Evolutionary conservation across 30 jellyfish, hydroid and myxozoan genomes (phyloP).

Genomic region (Pelagia noctiluca): DNA sequence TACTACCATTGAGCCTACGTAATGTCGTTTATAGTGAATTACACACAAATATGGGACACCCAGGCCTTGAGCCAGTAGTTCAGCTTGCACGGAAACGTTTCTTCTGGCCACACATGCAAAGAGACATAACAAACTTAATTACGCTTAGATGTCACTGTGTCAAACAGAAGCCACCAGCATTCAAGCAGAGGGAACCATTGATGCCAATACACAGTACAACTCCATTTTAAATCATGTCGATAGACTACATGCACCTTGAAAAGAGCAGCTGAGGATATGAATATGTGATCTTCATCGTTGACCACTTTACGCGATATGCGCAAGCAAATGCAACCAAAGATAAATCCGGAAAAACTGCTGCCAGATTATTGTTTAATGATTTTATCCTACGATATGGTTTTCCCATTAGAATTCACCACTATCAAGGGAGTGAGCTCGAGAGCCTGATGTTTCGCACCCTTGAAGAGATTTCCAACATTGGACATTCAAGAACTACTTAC

Average conservation of each 20-base stretch:
- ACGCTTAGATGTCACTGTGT: slow-evolving; percentile 44
- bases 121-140: slow-evolving; percentile 48
- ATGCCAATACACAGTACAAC: slow-evolving; percentile 19
- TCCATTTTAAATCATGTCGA: slow-evolving; percentile 30
- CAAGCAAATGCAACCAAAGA: slow-evolving; percentile 70
- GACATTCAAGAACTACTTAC: slow-evolving; percentile 44
- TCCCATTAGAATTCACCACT: slow-evolving; percentile 28
- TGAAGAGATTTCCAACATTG: slow-evolving; percentile 9
- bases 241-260: slow-evolving; percentile 36
- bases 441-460: slow-evolving; percentile 3
- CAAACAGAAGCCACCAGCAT: slow-evolving; percentile 47
- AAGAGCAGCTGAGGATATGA: slow-evolving; percentile 58
- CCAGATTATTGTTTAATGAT: slow-evolving; percentile 25
- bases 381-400: slow-evolving; percentile 33
- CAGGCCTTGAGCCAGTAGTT: slow-evolving; percentile 31
- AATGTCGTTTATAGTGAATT: slow-evolving; percentile 11
- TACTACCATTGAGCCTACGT: neutral
- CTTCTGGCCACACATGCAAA: slow-evolving; percentile 45
- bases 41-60: slow-evolving; percentile 70
- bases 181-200: slow-evolving; percentile 37
- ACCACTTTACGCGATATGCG: slow-evolving; percentile 70
- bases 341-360: slow-evolving; percentile 57
- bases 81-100: slow-evolving; percentile 24
- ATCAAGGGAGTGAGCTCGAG: slow-evolving; percentile 42
- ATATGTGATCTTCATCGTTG: slow-evolving; percentile 49